Evolutionary conservation across 2,888 invertebrate species (phyloP).

Genomic region (Torymus aiolomorphi): DNA sequence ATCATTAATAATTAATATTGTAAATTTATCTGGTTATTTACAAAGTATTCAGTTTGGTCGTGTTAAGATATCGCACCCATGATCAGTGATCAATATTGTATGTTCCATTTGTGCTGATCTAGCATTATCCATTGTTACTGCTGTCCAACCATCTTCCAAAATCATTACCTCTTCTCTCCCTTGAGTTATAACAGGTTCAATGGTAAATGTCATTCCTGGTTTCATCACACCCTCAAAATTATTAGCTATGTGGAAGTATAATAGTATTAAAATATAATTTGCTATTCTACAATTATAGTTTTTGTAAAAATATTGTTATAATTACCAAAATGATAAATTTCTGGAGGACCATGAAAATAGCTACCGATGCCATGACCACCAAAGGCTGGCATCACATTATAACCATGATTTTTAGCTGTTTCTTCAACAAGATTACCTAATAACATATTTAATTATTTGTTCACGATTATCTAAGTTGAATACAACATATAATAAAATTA

Average conservation of each 20-base stretch:
- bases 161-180: conserved; percentile 83
- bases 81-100: conserved; percentile 88
- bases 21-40: conserved; percentile 12
- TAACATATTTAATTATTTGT: conserved; percentile 1
- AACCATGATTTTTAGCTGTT: conserved; percentile 80
- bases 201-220: conserved; percentile 95
- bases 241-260: conserved; percentile 77
- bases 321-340: conserved; percentile 89
- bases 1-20: too few species aligned
- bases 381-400: conserved; percentile 86
- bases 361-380: conserved; percentile 95
- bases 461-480: neutral
- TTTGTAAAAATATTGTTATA: conserved; percentile 24
- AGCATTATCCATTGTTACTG: conserved; percentile 87
- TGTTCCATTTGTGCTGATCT: conserved; percentile 95
- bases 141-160: conserved; percentile 95
- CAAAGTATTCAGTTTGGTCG: conserved; percentile 56
- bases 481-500: neutral
- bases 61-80: conserved; percentile 89
- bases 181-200: conserved; percentile 91
- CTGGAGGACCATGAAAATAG: conserved; percentile 95
- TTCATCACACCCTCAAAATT: conserved; percentile 83
- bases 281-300: neutral
- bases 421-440: conserved; percentile 81
- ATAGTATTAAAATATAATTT: conserved; percentile 29